Evolutionary conservation across 2,888 invertebrate species (phyloP).

Genomic region (Lottia gigantea): DNA sequence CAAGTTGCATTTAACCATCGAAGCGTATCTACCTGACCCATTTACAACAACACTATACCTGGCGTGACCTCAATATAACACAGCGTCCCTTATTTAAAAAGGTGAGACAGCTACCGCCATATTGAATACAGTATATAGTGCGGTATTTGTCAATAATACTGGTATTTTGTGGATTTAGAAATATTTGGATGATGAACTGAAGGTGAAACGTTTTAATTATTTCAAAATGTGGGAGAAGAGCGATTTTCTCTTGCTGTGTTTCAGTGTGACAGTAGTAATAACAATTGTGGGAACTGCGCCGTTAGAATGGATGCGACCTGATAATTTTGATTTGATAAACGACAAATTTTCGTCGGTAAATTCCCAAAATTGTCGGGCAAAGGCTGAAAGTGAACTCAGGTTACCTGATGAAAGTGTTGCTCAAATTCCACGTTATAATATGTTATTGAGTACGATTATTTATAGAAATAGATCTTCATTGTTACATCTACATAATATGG

Average conservation of each 20-base stretch:
- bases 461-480: slow-evolving; percentile 88
- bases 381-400: slow-evolving; percentile 85
- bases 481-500: slow-evolving; percentile 94
- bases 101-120: slow-evolving; percentile 47
- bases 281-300: slow-evolving; percentile 34
- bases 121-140: slow-evolving; percentile 43
- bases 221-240: slow-evolving; percentile 22
- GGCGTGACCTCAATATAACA: slow-evolving; percentile 31
- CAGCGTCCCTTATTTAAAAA: slow-evolving; percentile 41
- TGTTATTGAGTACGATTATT: slow-evolving; percentile 79
- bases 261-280: slow-evolving; percentile 29
- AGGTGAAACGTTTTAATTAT: neutral
- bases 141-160: neutral
- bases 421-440: slow-evolving; percentile 72
- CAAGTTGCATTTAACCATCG: neutral
- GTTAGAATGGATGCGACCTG: slow-evolving; percentile 87
- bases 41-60: slow-evolving; percentile 29
- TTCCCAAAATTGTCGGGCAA: slow-evolving; percentile 89
- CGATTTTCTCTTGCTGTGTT: slow-evolving; percentile 34
- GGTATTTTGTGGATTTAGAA: neutral
- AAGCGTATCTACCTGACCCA: slow-evolving; percentile 1
- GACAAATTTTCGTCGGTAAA: slow-evolving; percentile 85
- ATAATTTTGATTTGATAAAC: slow-evolving; percentile 89
- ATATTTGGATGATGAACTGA: neutral
- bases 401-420: slow-evolving; percentile 87